Percentiles rank a stretch among this genome's conserved stretches.
phyloP scores from a whole-genome alignment of 2,113 vertebrate genomes.

The Aspidoscelis tigris region DNA sequence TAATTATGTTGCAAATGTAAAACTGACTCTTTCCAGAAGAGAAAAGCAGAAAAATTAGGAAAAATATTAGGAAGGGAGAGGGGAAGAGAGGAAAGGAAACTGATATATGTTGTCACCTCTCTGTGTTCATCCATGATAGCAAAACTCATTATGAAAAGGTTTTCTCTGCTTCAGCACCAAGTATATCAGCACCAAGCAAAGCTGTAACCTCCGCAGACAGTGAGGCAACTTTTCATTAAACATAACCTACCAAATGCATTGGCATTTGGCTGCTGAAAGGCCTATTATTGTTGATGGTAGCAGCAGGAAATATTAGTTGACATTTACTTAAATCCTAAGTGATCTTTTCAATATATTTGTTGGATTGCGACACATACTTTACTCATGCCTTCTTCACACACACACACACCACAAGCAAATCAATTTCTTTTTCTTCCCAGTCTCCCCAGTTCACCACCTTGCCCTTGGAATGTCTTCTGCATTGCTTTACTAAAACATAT shows the following conservation, averaged over 20 bases:
- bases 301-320: conserved; percentile 32
- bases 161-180: conserved; percentile 26
- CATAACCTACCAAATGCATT: background rate
- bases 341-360: conserved; percentile 7
- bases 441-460: background rate
- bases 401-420: background rate
- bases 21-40: conserved; percentile 14
- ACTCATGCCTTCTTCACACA: conserved; percentile 24
- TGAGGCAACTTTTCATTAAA: background rate
- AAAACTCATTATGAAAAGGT: background rate
- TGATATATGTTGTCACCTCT: conserved; percentile 12
- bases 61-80: background rate
- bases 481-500: conserved; percentile 36
- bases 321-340: conserved; percentile 47
- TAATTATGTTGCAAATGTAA: background rate
- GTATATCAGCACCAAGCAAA: conserved; percentile 26
- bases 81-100: background rate
- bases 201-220: conserved; percentile 6
- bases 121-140: background rate
- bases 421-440: background rate
- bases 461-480: conserved; percentile 36
- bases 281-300: background rate
- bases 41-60: background rate
- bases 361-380: conserved; percentile 15
- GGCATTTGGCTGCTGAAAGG: conserved; percentile 19